Percentiles rank a stretch among this genome's conserved stretches.
These are phyloP conservation scores for Aphis craccivora DNA, from an alignment of 1,140 invertebrate genomes.

Conservation along the genomic window DNA sequence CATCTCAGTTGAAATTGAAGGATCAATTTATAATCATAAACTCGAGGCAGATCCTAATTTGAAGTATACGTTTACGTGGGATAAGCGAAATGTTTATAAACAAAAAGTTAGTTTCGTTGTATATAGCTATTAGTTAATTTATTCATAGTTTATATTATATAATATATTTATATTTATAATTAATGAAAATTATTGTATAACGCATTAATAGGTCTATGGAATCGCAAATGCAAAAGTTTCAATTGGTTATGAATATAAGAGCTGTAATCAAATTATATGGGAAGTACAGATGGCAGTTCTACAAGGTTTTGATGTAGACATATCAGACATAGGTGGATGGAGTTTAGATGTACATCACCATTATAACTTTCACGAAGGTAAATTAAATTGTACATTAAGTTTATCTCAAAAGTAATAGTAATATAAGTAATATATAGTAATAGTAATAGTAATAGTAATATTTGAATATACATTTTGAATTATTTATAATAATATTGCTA, in stretches of 20 bases:
- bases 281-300: conserved; percentile 90
- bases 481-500: neutral
- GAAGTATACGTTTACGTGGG: conserved; percentile 95
- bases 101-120: conserved; percentile 75
- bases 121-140: neutral
- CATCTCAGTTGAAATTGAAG: conserved; percentile 89
- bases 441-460: neutral
- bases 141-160: neutral
- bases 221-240: conserved; percentile 85
- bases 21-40: conserved; percentile 86
- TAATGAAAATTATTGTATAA: neutral
- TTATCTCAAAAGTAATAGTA: neutral
- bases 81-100: conserved; percentile 95
- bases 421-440: no score
- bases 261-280: conserved; percentile 88
- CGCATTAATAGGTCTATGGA: conserved; percentile 74
- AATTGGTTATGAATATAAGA: conserved; percentile 93
- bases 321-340: conserved; percentile 97
- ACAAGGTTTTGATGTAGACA: conserved; percentile 96
- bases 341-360: conserved; percentile 97
- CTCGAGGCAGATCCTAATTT: conserved; percentile 96
- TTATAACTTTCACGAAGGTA: conserved; percentile 96
- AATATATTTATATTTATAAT: neutral
- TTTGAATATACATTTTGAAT: neutral
- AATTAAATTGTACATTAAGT: neutral